Evolutionary conservation across 2,113 vertebrate species (phyloP).

Genomic region (Spea multiplicata): DNA sequence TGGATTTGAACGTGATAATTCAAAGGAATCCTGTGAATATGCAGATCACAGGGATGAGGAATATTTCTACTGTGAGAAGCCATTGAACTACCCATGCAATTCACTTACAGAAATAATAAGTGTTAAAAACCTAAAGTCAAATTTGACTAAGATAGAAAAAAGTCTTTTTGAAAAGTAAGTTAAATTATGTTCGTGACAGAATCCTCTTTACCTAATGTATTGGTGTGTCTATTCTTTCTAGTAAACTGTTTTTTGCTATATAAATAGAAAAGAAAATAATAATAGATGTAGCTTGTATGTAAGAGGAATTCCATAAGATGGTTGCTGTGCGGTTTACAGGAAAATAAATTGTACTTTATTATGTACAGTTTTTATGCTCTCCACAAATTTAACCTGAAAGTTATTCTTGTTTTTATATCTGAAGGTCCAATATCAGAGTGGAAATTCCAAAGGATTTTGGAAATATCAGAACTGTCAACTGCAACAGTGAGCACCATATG

Average conservation of each 20-base stretch:
- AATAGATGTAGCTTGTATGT: too few relatives aligned
- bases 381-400: too few relatives aligned
- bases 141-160: background rate
- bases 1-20: conserved; percentile 2
- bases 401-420: conserved; percentile 1
- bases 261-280: too few relatives aligned
- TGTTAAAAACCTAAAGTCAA: background rate
- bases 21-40: conserved; percentile 48
- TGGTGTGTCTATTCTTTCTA: too few relatives aligned
- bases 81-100: background rate
- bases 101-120: background rate
- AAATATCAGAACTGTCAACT: background rate
- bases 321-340: too few relatives aligned
- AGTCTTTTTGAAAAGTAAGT: background rate
- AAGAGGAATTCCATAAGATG: too few relatives aligned
- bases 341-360: too few relatives aligned
- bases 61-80: conserved; percentile 49
- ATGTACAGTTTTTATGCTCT: too few relatives aligned
- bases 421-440: conserved; percentile 18
- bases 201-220: too few relatives aligned
- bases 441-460: conserved; percentile 13
- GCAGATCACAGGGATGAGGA: conserved; percentile 49
- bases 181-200: background rate
- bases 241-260: too few relatives aligned
- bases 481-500: conserved; percentile 26